These are phyloP conservation scores for Eulithis prunata DNA, from an alignment of 2,888 invertebrate species.

Conservation along the genomic window DNA sequence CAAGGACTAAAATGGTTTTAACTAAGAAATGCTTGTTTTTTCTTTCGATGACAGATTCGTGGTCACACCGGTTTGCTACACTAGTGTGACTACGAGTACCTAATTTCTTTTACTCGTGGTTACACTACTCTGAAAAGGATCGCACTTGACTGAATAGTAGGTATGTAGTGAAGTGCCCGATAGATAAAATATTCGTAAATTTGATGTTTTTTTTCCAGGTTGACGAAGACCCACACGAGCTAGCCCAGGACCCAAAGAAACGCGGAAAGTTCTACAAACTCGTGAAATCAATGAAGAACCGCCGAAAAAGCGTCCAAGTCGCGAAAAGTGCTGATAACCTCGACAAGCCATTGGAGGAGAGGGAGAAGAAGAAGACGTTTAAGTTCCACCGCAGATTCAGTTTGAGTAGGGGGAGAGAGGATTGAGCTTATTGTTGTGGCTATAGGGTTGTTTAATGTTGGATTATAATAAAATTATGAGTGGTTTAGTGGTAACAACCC, in stretches of 20 bases:
- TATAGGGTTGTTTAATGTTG: conserved; percentile 19
- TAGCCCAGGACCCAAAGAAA: conserved; percentile 67
- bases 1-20: no score
- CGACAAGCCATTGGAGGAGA: conserved; percentile 68
- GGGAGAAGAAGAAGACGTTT: conserved; percentile 72
- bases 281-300: conserved; percentile 79
- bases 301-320: conserved; percentile 79
- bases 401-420: conserved; percentile 73
- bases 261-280: conserved; percentile 77
- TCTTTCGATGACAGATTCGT: no score
- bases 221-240: conserved; percentile 68
- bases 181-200: no score
- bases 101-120: no score
- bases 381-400: conserved; percentile 79
- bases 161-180: no score
- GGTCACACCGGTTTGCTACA: no score
- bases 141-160: no score
- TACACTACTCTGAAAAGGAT: no score
- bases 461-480: no score
- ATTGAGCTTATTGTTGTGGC: conserved; percentile 57
- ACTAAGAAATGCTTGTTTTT: no score
- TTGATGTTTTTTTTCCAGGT: conserved; percentile 45
- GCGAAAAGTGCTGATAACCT: conserved; percentile 78
- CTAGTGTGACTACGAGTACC: no score
- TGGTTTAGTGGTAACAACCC: no score